Percentiles rank a stretch among this genome's conserved stretches.
Conservation (phyloP, 2,888 invertebrate species). For the Erpobdella octoculata region DNA sequence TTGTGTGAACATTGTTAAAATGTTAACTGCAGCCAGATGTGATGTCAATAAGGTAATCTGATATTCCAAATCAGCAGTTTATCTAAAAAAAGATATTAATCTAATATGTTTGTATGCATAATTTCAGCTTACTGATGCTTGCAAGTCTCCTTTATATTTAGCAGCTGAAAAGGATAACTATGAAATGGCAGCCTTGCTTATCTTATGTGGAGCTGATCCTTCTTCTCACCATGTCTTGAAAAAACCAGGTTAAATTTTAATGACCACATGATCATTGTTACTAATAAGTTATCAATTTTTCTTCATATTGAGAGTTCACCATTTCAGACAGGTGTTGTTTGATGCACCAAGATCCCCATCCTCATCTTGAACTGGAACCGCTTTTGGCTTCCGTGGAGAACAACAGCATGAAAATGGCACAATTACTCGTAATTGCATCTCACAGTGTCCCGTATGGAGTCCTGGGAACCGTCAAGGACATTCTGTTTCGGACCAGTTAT, state of each 20-base stretch:
- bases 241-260: background rate
- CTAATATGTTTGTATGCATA: constrained; percentile 1
- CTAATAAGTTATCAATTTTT: background rate
- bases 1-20: constrained; percentile 40
- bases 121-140: constrained; percentile 44
- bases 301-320: too few species aligned
- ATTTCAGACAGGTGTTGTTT: constrained; percentile 41
- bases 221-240: constrained; percentile 40
- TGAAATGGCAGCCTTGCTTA: constrained; percentile 41
- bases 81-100: background rate
- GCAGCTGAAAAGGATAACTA: constrained; percentile 43
- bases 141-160: constrained; percentile 44
- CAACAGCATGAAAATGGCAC: constrained; percentile 44
- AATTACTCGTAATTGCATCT: constrained; percentile 43
- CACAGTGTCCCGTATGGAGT: constrained; percentile 40
- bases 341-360: constrained; percentile 45
- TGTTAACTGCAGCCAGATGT: constrained; percentile 44
- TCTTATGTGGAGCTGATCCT: constrained; percentile 47
- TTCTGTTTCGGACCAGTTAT: constrained; percentile 42
- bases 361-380: constrained; percentile 49
- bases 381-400: constrained; percentile 46
- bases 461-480: constrained; percentile 40
- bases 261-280: background rate
- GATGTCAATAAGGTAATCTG: constrained; percentile 46
- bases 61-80: background rate